phyloP scores from a whole-genome alignment of 2,888 invertebrate genomes.

The Microctonus hyperodae region DNA sequence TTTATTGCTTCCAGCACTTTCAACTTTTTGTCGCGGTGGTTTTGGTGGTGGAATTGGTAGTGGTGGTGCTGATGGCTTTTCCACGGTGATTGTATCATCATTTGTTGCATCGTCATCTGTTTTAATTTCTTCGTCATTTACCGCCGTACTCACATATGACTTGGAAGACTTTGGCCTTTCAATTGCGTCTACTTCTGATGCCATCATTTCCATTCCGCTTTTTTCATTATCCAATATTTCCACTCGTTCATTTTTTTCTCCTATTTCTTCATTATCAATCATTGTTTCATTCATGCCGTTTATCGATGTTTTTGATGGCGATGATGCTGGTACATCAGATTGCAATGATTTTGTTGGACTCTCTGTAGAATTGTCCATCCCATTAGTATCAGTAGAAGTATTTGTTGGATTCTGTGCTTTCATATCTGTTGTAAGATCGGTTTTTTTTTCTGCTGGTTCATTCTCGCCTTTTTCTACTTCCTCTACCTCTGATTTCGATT shows the following conservation, averaged over 20 bases:
- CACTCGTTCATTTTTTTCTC: not conserved
- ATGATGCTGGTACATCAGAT: conserved; percentile 26
- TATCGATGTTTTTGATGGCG: not conserved
- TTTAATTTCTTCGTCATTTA: not conserved
- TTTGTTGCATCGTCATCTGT: conserved; percentile 4
- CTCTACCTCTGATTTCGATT: conserved; percentile 31
- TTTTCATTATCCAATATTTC: conserved; percentile 17
- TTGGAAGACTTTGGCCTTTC: conserved; percentile 35
- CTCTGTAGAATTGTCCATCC: conserved; percentile 37
- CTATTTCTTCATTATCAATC: not conserved
- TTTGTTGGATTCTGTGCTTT: not conserved
- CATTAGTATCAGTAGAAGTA: conserved; percentile 28
- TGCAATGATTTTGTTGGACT: conserved; percentile 36
- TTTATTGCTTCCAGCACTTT: conserved; percentile 61
- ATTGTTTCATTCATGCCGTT: not conserved
- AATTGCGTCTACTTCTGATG: conserved; percentile 10
- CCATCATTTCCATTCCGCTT: not conserved
- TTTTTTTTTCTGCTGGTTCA: conserved; percentile 18
- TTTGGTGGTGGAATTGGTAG: conserved; percentile 61
- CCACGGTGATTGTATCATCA: conserved; percentile 21
- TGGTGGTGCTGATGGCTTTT: conserved; percentile 37
- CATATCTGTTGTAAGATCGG: not conserved
- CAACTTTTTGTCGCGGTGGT: conserved; percentile 62
- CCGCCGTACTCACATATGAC: conserved; percentile 4
- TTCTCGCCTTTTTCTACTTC: conserved; percentile 34